phyloP scores from a whole-genome alignment of 2,113 vertebrate genomes.

The Sula dactylatra region DNA sequence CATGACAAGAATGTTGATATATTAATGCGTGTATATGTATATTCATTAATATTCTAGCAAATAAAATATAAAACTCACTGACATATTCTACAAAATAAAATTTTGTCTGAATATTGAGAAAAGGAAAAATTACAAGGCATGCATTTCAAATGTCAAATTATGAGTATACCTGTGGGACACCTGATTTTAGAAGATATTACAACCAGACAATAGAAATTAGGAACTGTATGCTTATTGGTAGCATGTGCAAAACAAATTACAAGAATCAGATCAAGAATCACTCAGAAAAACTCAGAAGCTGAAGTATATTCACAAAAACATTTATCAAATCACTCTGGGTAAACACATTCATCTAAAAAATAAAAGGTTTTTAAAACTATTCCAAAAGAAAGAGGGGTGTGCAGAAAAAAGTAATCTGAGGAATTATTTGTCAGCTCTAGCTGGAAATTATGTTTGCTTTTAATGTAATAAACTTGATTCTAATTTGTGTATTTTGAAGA shows the following conservation, averaged over 20 bases:
- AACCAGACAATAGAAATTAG: background rate
- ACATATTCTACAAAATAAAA: background rate
- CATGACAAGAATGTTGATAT: background rate
- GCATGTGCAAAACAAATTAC: background rate
- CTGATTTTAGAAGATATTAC: background rate
- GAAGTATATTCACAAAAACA: background rate
- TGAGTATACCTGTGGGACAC: background rate
- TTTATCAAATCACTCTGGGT: background rate
- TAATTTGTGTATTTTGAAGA: background rate
- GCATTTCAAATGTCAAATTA: background rate
- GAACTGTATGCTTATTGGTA: background rate
- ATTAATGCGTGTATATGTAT: background rate
- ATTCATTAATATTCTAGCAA: background rate
- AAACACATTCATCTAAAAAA: background rate
- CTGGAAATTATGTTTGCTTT: background rate
- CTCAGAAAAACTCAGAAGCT: background rate
- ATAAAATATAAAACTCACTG: background rate
- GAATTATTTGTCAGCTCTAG: background rate
- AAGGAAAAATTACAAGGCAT: background rate
- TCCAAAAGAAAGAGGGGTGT: background rate
- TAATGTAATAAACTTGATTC: background rate
- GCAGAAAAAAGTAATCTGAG: background rate
- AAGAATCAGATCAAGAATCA: background rate
- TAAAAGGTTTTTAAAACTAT: background rate
- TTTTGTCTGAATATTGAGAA: background rate